Evolutionary conservation across 2,797 vertebrate genomes (phyloP), one percentile per base, ranked within the genome.

Genomic region (Acrossocheilus wenchowensis): DNA sequence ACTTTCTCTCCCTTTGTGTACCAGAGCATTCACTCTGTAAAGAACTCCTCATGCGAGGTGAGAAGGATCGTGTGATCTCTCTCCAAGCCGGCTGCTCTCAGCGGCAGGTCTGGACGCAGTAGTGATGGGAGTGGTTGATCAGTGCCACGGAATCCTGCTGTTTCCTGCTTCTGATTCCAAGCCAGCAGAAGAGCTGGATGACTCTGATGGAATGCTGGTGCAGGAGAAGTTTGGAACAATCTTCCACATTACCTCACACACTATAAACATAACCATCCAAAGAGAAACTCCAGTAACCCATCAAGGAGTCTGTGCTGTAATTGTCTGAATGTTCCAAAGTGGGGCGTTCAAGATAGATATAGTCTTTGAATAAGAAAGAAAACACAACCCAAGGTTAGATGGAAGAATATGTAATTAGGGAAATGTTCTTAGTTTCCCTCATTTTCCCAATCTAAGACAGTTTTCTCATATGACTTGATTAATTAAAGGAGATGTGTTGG

Each of bases 61-160:
- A 85, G 83, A 57, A 72, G 62, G 79, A 72, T 88, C 39, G 73
- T 92, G 90, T 90, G 92, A 93, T 92, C 92, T 92, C 91, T 90
- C 86, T 91, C 91, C 92, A 91, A 90, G 90, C 81, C 82, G 36
- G 78, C 73, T 91, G 54, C 79, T 91, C 92, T 92, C 91, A 92
- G 91, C 89, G 90, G 90, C 89, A 90, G 89, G 80, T 85, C 81
- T 82, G 81, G 86, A 75, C 74, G 73, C 60, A 62, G 64, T 66
- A 54, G 82, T 64, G 72, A 82, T 64, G 78, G 62, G 39, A 89
- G 54, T 26, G 71, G 72, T 60, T 81, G 75, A 45, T 83, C 60
- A 78, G 80, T 62, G 73, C 72, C 45, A n/a, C 41, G 14, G 74
- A 85, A 64, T 73, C 81, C 78, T 52, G 81, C 77, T 60, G 64